Evolutionary conservation across 2,888 invertebrate species (phyloP), one percentile per base, ranked within the genome.

Genomic region (Euphydryas editha): DNA sequence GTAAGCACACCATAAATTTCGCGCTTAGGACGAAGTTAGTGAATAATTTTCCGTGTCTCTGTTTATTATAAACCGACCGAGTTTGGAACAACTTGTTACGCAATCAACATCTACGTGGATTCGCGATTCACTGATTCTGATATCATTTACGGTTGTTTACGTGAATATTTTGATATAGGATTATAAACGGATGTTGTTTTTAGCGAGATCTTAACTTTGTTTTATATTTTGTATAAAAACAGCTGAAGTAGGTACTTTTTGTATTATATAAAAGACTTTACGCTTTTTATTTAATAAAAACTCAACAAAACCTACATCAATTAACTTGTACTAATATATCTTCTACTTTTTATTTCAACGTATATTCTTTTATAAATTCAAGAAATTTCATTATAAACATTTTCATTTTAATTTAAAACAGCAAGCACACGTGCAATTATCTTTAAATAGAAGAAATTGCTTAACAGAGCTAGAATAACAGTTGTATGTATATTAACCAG

Each of bases 1-100:
- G 90, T 87, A 86, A 89, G 85, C 85, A 86, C 88, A 87, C 88
- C 88, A 90, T 90, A 91, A 90, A 91, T 90, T 90, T 86, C 81
- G 79, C 82, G 83, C 86, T 87, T 85, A 81, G 84, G 81, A 76
- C 82, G 84, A 91, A 90, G 88, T 91, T 90, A 84, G 84, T 84
- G 89, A 90, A 90, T 90, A 90, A 91, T 90, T 90, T 87, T 87
- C 88, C 85, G 84, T 90, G 89, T 90, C 88, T 90, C 90, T 90
- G 91, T 90, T 90, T 89, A 90, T 90, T 89, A 88, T 90, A 87
- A 87, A 86, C 88, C 79, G 79, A 80, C 78, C 81, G 88, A 89
- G 88, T 89, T 88, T 78, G 80, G 79, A 76, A 81, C 78, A 81
- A 85, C 84, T 86, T 83, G 84, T 82, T 85, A 81, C 81, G 83